phyloP scores from a whole-genome alignment of 2,888 invertebrate species.

The Macropis europaea region DNA sequence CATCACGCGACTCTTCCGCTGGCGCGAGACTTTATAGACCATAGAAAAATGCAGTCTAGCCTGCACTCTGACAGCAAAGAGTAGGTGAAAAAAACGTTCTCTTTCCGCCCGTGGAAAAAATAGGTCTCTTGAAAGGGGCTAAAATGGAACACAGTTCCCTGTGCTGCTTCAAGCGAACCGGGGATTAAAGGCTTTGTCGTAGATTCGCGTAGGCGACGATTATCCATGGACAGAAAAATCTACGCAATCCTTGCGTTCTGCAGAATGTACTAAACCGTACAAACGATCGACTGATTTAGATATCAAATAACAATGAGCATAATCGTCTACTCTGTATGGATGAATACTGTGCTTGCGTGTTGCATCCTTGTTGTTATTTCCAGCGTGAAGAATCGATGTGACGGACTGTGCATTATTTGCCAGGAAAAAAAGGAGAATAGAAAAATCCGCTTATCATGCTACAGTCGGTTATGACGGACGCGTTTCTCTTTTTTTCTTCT shows the following conservation, averaged over 20 bases:
- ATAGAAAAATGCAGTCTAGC: conserved; percentile 9
- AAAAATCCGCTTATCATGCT: conserved; percentile 63
- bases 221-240: background rate
- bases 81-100: conserved; percentile 10
- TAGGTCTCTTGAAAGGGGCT: conserved; percentile 10
- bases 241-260: conserved; percentile 1
- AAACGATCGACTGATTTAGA: too few species aligned
- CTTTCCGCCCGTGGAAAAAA: conserved; percentile 12
- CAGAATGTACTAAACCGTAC: too few species aligned
- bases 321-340: too few species aligned
- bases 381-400: conserved; percentile 9
- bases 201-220: background rate
- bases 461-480: background rate
- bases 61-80: background rate
- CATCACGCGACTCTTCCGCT: too few species aligned
- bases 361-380: background rate
- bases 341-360: background rate
- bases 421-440: background rate
- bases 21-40: background rate
- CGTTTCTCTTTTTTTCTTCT: background rate
- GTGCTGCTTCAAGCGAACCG: background rate
- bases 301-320: too few species aligned
- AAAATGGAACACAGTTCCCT: conserved; percentile 5
- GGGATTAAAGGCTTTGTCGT: conserved; percentile 5
- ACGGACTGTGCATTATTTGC: background rate